These are phyloP conservation scores for Galerucella calmariensis DNA, from an alignment of 2,888 invertebrate species.

Conservation along the genomic window DNA sequence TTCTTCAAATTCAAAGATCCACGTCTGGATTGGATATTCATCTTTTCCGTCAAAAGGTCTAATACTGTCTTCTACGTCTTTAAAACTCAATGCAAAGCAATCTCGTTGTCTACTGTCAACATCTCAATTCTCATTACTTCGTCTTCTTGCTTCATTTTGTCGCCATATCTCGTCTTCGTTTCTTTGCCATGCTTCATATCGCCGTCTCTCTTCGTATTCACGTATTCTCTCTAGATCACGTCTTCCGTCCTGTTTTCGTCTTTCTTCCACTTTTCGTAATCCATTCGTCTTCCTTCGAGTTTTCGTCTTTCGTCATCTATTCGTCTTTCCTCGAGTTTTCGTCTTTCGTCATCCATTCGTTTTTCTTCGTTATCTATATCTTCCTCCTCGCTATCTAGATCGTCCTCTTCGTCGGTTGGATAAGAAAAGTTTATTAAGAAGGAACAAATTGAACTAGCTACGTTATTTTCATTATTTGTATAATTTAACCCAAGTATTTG, in stretches of 20 bases:
- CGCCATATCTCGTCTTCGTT: too few relatives aligned
- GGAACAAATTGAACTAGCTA: background rate
- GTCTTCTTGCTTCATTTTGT: too few relatives aligned
- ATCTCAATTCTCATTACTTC: too few relatives aligned
- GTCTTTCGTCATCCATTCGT: background rate
- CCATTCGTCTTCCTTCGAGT: background rate
- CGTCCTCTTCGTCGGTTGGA: background rate
- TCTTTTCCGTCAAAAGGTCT: conserved; percentile 48
- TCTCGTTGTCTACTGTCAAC: background rate
- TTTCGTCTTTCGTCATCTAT: background rate
- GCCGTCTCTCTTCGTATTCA: background rate
- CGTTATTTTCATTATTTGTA: background rate
- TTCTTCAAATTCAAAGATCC: conserved; percentile 53
- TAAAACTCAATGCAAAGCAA: conserved; percentile 46
- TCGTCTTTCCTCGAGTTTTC: background rate
- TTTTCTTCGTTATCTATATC: background rate
- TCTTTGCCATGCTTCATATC: background rate
- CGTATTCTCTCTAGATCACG: background rate
- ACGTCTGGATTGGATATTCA: conserved; percentile 48
- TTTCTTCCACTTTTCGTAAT: background rate
- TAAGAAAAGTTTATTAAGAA: background rate
- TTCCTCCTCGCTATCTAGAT: background rate
- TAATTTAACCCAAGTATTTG: background rate
- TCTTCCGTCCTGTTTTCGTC: background rate
- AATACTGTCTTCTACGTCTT: conserved; percentile 51